These are phyloP conservation scores for Monoplex corrugatus DNA, from an alignment of 2,888 invertebrate species.

Conservation along the genomic window DNA sequence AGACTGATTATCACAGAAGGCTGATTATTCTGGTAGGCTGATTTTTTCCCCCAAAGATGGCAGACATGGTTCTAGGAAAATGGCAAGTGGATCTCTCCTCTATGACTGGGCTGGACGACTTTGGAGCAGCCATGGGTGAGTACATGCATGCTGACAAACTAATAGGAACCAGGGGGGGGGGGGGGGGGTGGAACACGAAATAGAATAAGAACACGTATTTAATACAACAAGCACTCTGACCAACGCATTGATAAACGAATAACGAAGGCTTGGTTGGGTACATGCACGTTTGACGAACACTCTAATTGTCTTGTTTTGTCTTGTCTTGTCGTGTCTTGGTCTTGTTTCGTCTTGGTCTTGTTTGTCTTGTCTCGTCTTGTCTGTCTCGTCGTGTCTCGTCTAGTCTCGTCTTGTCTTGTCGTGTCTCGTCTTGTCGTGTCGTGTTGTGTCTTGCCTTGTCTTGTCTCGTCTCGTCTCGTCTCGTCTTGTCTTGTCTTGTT, in stretches of 20 bases:
- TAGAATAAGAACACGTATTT: no score
- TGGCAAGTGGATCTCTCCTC: slow-evolving; percentile 38
- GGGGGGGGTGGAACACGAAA: no score
- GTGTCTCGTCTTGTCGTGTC: neutral
- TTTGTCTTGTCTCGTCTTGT: neutral
- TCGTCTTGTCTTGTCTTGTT: neutral
- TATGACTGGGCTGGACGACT: slow-evolving; percentile 38
- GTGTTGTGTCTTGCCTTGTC: neutral
- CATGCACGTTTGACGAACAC: no score
- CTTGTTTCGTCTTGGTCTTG: neutral
- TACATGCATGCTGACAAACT: no score
- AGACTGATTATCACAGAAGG: no score
- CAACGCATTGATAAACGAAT: no score
- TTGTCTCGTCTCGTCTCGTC: neutral
- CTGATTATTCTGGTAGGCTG: no score
- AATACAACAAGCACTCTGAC: no score
- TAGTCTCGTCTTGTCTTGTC: accelerated
- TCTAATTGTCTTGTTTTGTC: no score
- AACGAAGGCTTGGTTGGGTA: no score
- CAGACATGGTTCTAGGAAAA: neutral
- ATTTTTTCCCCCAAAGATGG: neutral
- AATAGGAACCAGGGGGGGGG: no score
- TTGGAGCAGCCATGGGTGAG: slow-evolving; percentile 44
- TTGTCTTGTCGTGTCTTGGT: neutral
- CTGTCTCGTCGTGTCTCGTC: neutral